These are phyloP conservation scores for Neoniphon sammara DNA, from an alignment of 2,797 vertebrate species.

Conservation along the genomic window DNA sequence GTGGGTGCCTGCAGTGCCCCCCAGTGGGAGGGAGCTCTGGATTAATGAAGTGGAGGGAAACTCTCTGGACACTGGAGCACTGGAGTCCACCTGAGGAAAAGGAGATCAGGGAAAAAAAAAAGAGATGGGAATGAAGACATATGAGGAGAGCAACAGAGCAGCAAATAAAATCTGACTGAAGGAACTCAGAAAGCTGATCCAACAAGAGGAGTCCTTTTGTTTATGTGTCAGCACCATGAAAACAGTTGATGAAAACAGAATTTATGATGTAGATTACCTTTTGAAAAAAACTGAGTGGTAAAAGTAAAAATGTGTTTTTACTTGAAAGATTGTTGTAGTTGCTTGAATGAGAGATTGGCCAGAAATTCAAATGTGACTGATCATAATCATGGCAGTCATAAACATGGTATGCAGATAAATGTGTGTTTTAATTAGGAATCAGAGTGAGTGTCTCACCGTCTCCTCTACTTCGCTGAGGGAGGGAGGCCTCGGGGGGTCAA, in stretches of 20 bases:
- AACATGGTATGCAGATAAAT: background rate
- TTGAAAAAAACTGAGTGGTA: too few relatives aligned
- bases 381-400: background rate
- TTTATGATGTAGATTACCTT: background rate
- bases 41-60: constrained; percentile 72
- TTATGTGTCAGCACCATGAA: background rate
- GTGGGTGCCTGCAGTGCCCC: constrained; percentile 73
- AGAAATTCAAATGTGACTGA: background rate
- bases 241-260: background rate
- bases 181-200: constrained; percentile 6
- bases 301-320: too few relatives aligned
- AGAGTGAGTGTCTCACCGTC: constrained; percentile 74
- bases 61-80: constrained; percentile 63
- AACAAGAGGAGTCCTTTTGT: background rate
- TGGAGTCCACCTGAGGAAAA: constrained; percentile 62
- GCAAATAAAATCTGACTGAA: constrained; percentile 9
- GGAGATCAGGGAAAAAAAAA: constrained; percentile 2
- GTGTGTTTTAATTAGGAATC: constrained; percentile 1
- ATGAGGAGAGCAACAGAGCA: background rate
- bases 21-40: constrained; percentile 75
- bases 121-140: background rate
- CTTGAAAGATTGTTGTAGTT: background rate
- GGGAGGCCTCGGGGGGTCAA: constrained; percentile 68
- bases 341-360: background rate
- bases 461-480: constrained; percentile 76